Base-by-base conservation (phyloP, 2,888 invertebrate species). In the Melanostoma scalare region DNA sequence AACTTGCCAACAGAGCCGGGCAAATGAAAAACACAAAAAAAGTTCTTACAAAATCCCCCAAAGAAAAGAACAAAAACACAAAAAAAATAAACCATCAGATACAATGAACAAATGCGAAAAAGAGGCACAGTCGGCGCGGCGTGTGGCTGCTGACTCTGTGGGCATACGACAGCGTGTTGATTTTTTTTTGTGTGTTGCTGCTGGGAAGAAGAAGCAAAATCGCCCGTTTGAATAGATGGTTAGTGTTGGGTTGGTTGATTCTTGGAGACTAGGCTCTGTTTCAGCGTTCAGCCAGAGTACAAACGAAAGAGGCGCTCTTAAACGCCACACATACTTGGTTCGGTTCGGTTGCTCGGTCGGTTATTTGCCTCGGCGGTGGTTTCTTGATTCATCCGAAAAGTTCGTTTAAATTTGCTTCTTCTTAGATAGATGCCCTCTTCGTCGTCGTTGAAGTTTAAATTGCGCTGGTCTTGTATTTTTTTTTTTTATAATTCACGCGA, bases 381-480 rank as follows among this genome's bases (percentile, higher is more conserved):
- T 86, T 86, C 85, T 86, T 74, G 79, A 74, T 80, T 86, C 78
- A 81, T 78, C 85, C 77, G 84, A 50, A 80, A 84, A 86, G 86
- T 86, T 86, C 84, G 84, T 86, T 86, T 85, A 85, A 85, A 84
- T 86, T 86, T 86, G 73, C 72, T 78, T 67, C 65, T 71, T 79
- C 74, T 79, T 42, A 65, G 67, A 78, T 46, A 73, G 80, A 85
- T 85, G 78, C 68, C 78, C 71, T 65, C 58, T 55, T 67, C 44
- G 44, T 35, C 38, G 71, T 58, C 30, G 9, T 30, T 36, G 8
- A 4, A 3, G 8, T 20, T 20, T 20, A 20, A 20, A 20, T 20
- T 20, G 20, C 20, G 20, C 20, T 20, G 20, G 20, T 20, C 20
- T 42, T 71, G 6, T 48, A n/a, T 42, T 30, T 36, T 33, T 31